Evolutionary conservation across 2,113 vertebrate genomes (phyloP).

Genomic region (Puffinus mauretanicus): DNA sequence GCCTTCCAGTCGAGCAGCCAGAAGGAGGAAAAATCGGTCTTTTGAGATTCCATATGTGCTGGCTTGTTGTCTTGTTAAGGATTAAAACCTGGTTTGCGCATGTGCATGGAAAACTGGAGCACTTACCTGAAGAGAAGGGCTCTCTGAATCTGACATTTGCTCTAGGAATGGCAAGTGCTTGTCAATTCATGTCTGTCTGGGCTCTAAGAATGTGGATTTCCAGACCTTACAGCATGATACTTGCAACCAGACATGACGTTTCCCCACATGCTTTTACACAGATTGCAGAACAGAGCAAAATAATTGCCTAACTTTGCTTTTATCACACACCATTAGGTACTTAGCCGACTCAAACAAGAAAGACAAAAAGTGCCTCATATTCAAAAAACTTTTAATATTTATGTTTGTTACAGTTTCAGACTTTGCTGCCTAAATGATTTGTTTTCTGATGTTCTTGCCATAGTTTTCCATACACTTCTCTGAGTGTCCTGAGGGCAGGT

Average conservation of each 20-base stretch:
- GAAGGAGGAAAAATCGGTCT: background rate
- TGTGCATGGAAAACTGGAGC: background rate
- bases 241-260: constrained; percentile 23
- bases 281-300: constrained; percentile 38
- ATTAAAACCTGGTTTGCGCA: background rate
- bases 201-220: background rate
- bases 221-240: background rate
- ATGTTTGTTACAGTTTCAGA: background rate
- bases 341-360: background rate
- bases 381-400: constrained; percentile 15
- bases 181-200: constrained; percentile 36
- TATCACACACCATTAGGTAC: constrained; percentile 39
- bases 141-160: background rate
- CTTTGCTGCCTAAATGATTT: background rate
- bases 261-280: background rate
- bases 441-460: background rate
- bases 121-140: background rate
- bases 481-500: background rate
- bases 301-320: constrained; percentile 43
- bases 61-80: background rate
- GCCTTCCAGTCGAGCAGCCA: background rate
- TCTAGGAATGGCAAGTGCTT: constrained; percentile 24
- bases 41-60: background rate
- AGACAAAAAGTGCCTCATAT: background rate
- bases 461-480: background rate